Evolutionary conservation across 2,797 vertebrate genomes (phyloP), one percentile per base, ranked within the genome.

Genomic region (Ataeniobius toweri): DNA sequence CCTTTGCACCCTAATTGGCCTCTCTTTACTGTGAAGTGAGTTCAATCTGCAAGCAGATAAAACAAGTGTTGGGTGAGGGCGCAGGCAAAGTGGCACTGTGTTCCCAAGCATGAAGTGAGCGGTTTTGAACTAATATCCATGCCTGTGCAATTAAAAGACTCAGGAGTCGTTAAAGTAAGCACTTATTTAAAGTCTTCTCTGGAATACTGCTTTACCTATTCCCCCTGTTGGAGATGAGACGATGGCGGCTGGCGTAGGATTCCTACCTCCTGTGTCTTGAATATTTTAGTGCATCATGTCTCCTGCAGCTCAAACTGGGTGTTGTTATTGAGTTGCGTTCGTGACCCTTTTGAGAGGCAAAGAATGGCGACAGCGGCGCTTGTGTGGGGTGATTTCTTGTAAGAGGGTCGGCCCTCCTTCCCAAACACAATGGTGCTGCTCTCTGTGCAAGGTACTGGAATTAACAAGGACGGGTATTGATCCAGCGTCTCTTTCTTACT

Each of bases 1-100:
- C 91, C 77, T 88, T 79, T 88, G 89, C 83, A 85, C 93, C 90
- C 91, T 95, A 95, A 95, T 95, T 95, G 94, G 94, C 93, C 94
- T 90, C 91, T 88, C 90, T 89, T 89, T 88, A 81, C 91, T 90
- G 86, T 92, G 89, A 93, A 93, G 91, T 90, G 88, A 92, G 90
- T 91, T 93, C 89, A 92, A 89, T 88, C 91, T 91, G 81, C 84
- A 79, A 71, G 87, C 89, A 91, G 88, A 91, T 94, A 92, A 93
- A 94, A 90, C 90, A 85, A 89, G 90, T 83, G 90, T 89, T 87
- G 88, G 85, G 82, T 81, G 89, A 84, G 85, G 86, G 86, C 83
- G 86, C 84, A 80, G 79, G 85, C 91, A 85, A 85, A 77, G 77
- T 90, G 88, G 90, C 85, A 71, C 90, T 81, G 89, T 83, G 85